Evolutionary conservation across 2,888 invertebrate species (phyloP).

Genomic region (Philaethria dido): DNA sequence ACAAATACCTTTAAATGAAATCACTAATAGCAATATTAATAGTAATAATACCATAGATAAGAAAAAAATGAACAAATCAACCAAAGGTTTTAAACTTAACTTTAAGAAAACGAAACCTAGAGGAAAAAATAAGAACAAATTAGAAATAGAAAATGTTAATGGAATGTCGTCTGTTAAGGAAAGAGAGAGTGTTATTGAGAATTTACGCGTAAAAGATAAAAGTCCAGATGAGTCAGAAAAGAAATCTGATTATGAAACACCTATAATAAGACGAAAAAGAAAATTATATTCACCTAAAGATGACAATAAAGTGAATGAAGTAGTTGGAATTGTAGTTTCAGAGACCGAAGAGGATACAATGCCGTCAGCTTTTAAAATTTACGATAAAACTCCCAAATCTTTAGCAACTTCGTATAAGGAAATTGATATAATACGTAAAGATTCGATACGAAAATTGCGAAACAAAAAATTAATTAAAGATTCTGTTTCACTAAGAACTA

Average conservation of each 20-base stretch:
- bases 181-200: conserved; percentile 46
- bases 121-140: conserved; percentile 46
- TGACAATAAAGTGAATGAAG: conserved; percentile 50
- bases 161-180: conserved; percentile 59
- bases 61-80: conserved; percentile 39
- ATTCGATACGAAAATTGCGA: conserved; percentile 50
- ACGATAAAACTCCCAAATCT: conserved; percentile 50
- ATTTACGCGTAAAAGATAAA: conserved; percentile 4
- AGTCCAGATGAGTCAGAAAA: background rate
- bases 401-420: conserved; percentile 64
- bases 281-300: conserved; percentile 73
- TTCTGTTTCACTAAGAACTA: conserved; percentile 57
- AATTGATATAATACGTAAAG: conserved; percentile 61
- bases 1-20: conserved; percentile 14
- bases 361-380: conserved; percentile 41
- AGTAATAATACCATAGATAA: conserved; percentile 27
- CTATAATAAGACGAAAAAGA: conserved; percentile 56
- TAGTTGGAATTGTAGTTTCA: conserved; percentile 45
- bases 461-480: conserved; percentile 48
- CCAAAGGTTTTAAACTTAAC: conserved; percentile 39
- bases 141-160: conserved; percentile 42
- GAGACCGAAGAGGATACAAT: conserved; percentile 43
- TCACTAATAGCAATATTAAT: conserved; percentile 4
- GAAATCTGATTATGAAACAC: conserved; percentile 37
- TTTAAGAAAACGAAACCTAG: conserved; percentile 45